Percentiles rank a stretch among this genome's conserved stretches.
Conservation (phyloP, 2,113 vertebrate genomes). For the Thamnophis sirtalis region DNA sequence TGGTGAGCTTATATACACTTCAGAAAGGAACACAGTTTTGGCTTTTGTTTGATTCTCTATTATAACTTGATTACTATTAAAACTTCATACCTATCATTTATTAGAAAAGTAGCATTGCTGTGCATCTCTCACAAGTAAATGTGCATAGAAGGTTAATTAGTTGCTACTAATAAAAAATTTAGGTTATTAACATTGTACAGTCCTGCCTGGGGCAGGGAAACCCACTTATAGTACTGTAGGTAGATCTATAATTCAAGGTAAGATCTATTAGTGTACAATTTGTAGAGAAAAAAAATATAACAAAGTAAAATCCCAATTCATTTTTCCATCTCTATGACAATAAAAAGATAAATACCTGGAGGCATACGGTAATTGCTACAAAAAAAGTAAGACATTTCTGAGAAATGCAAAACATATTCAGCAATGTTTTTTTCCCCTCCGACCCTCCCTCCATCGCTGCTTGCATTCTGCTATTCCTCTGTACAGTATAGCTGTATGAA, state of each 20-base stretch:
- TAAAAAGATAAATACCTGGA: constrained; percentile 42
- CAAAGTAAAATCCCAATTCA: constrained; percentile 27
- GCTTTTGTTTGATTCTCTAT: neutral
- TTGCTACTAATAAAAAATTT: neutral
- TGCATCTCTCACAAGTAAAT: constrained; percentile 5
- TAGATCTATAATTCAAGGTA: constrained; percentile 36
- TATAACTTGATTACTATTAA: neutral
- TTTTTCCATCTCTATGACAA: constrained; percentile 44
- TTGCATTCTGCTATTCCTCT: neutral
- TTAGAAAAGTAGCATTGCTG: neutral
- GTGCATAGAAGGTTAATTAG: constrained; percentile 14
- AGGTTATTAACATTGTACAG: constrained; percentile 40
- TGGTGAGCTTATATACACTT: neutral
- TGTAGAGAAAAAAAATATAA: neutral
- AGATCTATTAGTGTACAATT: constrained; percentile 48
- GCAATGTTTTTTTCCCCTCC: neutral
- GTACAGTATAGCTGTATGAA: neutral
- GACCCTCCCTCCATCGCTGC: neutral
- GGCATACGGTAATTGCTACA: constrained; percentile 51
- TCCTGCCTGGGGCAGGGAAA: constrained; percentile 22
- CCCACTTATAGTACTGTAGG: constrained; percentile 20
- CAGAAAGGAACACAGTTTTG: neutral
- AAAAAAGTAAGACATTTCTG: constrained; percentile 33
- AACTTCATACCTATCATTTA: neutral
- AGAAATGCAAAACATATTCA: constrained; percentile 51